phyloP scores from a whole-genome alignment of 1,140 invertebrate genomes.

The Chrysopa pallens region DNA sequence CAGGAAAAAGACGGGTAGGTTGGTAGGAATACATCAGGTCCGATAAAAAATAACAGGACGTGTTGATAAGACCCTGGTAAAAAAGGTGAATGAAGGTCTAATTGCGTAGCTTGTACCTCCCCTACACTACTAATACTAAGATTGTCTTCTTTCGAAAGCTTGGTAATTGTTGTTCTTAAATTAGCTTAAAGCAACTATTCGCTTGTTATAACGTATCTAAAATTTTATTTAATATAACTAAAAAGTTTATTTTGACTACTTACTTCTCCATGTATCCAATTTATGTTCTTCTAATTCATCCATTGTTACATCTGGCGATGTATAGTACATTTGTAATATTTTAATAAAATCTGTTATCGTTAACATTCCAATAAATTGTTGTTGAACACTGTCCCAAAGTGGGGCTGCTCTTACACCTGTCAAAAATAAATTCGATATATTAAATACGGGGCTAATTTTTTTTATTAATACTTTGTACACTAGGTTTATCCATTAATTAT shows the following conservation, averaged over 20 bases:
- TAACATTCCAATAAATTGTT: constrained; percentile 91
- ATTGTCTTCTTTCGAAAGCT: too few relatives aligned
- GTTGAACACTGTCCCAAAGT: constrained; percentile 84
- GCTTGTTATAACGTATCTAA: too few relatives aligned
- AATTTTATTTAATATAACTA: neutral
- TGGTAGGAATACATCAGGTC: too few relatives aligned
- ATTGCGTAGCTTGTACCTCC: too few relatives aligned
- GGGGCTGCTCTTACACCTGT: constrained; percentile 88
- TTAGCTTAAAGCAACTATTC: too few relatives aligned
- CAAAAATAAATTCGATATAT: neutral
- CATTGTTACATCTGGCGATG: constrained; percentile 77
- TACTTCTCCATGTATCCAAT: constrained; percentile 85
- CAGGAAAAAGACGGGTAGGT: too few relatives aligned
- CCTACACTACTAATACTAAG: too few relatives aligned
- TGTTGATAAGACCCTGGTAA: too few relatives aligned
- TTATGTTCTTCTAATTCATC: constrained; percentile 96
- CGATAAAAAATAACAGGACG: too few relatives aligned
- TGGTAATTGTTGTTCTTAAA: too few relatives aligned
- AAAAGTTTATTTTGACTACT: constrained; percentile 16
- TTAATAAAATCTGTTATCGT: constrained; percentile 99
- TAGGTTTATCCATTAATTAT: neutral
- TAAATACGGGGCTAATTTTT: neutral
- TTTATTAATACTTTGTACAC: neutral
- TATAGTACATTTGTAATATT: constrained; percentile 96
- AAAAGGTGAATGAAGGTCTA: too few relatives aligned